A percentile compares a stretch with the other conserved stretches of the same genome.
phyloP scores from a whole-genome alignment of 2,113 vertebrate genomes.

The Paramisgurnus dabryanus region DNA sequence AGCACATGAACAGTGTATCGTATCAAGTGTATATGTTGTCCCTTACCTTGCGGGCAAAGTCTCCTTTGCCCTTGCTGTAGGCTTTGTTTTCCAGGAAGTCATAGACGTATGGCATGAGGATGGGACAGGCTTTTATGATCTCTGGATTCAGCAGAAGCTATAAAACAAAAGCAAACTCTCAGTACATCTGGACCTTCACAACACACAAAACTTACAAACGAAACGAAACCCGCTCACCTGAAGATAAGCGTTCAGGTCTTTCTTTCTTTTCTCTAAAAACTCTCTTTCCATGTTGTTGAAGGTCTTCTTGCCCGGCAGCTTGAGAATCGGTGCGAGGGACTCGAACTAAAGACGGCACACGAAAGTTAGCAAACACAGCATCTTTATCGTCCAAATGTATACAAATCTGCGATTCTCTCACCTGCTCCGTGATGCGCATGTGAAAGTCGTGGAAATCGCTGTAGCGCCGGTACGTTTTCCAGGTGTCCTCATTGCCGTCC shows the following conservation, averaged over 20 bases:
- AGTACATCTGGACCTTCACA: slow-evolving; percentile 12
- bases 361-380: background rate
- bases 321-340: slow-evolving; percentile 86
- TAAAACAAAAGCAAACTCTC: slow-evolving; percentile 2
- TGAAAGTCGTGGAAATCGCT: slow-evolving; percentile 99
- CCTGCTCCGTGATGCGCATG: slow-evolving; percentile 98
- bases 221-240: slow-evolving; percentile 76
- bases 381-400: too few relatives aligned
- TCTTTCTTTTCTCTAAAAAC: slow-evolving; percentile 96
- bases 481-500: slow-evolving; percentile 85
- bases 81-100: slow-evolving; percentile 98
- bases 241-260: slow-evolving; percentile 92
- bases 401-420: slow-evolving; percentile 55
- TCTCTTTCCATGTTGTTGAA: slow-evolving; percentile 99
- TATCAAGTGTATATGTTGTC: background rate
- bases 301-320: slow-evolving; percentile 98
- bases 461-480: slow-evolving; percentile 97
- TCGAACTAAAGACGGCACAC: slow-evolving; percentile 81
- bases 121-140: slow-evolving; percentile 91
- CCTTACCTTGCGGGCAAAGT: slow-evolving; percentile 96
- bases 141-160: slow-evolving; percentile 94
- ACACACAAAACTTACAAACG: background rate
- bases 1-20: too few relatives aligned
- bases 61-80: slow-evolving; percentile 97
- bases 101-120: slow-evolving; percentile 84